Percentiles rank a stretch among this genome's conserved stretches.
phyloP scores from a whole-genome alignment of 2,113 vertebrate genomes.

The Catharus bicknelli region DNA sequence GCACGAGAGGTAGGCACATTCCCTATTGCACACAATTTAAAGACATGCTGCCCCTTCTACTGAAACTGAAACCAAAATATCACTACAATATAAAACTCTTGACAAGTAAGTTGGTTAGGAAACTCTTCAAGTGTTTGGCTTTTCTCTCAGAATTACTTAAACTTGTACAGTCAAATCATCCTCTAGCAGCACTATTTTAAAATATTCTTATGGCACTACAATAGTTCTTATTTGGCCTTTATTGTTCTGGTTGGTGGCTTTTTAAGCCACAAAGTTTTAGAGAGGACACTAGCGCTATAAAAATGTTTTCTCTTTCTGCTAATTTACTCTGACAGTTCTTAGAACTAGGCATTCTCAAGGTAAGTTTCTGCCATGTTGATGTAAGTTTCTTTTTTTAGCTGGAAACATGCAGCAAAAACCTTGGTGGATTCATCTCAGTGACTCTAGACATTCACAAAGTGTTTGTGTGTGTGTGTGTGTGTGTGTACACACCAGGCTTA shows the following conservation, averaged over 20 bases:
- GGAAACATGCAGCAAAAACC: background rate
- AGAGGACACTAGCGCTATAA: background rate
- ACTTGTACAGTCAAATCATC: constrained; percentile 21
- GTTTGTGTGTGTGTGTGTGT: background rate
- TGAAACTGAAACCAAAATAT: background rate
- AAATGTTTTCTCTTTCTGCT: background rate
- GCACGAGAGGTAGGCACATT: background rate
- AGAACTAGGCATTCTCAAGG: background rate
- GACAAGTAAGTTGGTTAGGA: background rate
- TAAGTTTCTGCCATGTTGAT: background rate
- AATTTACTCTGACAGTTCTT: background rate
- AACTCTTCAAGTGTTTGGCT: background rate
- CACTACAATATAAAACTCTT: background rate
- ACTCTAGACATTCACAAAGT: background rate
- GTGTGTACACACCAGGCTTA: background rate
- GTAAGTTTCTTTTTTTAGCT: background rate
- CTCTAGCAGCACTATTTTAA: constrained; percentile 50
- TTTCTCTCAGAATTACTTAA: constrained; percentile 29
- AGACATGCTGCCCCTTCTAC: background rate
- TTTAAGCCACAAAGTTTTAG: constrained; percentile 34
- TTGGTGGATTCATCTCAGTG: background rate
- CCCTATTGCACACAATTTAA: background rate
- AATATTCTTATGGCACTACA: background rate
- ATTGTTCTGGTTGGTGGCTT: background rate
- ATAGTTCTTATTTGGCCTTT: background rate